phyloP scores from a whole-genome alignment of 2,797 vertebrate genomes.

The Dendrocincla tyrannina region DNA sequence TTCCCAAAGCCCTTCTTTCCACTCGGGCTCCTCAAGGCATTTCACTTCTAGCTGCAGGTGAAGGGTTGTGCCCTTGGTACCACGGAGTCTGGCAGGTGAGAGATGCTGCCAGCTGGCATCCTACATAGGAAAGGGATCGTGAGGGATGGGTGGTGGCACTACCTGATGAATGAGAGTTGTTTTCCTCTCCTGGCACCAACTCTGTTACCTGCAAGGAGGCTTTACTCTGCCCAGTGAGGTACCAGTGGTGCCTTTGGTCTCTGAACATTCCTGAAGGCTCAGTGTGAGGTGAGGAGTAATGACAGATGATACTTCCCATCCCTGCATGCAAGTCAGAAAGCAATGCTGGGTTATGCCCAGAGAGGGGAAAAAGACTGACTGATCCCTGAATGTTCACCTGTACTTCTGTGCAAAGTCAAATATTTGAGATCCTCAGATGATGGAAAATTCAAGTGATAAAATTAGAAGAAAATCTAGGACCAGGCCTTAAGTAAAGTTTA shows the following conservation, averaged over 20 bases:
- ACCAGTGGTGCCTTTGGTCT: neutral
- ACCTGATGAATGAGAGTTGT: neutral
- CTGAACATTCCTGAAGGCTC: neutral
- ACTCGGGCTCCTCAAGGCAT: accelerated
- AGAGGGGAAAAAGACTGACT: neutral
- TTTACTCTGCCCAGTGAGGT: neutral
- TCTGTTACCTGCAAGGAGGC: neutral
- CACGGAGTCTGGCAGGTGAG: neutral
- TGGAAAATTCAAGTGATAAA: neutral
- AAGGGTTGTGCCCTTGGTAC: neutral
- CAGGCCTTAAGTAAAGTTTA: neutral
- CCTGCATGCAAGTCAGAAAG: neutral
- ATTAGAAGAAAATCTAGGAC: neutral
- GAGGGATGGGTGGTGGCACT: neutral
- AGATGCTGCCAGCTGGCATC: neutral
- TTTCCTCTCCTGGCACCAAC: neutral
- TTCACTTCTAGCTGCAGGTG: neutral
- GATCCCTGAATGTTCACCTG: neutral
- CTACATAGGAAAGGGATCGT: neutral
- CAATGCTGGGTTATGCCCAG: neutral
- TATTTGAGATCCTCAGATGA: neutral
- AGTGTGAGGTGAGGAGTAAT: neutral
- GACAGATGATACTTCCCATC: neutral
- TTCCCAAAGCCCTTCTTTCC: neutral
- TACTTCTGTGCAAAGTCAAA: neutral